Evolutionary conservation across 1,140 invertebrate species (phyloP), one percentile per base, ranked within the genome.

Genomic region (Drosophila jambulina): DNA sequence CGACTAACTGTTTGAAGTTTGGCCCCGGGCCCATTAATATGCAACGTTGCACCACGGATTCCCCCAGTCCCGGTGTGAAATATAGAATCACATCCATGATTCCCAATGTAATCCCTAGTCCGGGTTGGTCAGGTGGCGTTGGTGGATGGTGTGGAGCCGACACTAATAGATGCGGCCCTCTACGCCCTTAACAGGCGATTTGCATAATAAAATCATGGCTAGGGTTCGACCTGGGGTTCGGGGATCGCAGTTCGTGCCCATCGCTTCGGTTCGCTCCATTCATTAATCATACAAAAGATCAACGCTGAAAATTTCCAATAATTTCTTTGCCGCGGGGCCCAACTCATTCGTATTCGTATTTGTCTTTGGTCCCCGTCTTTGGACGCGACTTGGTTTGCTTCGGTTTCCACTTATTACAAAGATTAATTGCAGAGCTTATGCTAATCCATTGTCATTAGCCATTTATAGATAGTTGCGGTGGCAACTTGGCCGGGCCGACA

Each of bases 361-460:
- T 78, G 77, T 79, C 51, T 84, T 64, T 64, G 78, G 42, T 19
- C 67, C 40, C 34, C 25, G 49, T 42, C 32, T 65, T 19, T 19
- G 27, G 51, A 8, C 29, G 3, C 43, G 51, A 29, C 40, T 75
- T 56, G 53, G 45, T 54, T 58, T 70, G 84, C 60, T 74, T 87
- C 53, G 84, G 77, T 87, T 83, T 87, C 85, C 85, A 87, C 76
- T 87, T 87, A 80, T 88, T 80, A 87, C 84, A 78, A 87, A 87
- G 83, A 87, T 87, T 87, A 87, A 87, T 87, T 88, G 64, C 84
- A 82, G 61, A 82, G 84, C 77, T 87, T 87, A 87, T 80, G 85
- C 83, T 83, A 87, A 87, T 88, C 84, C 76, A 87, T 84, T 87
- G 83, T 80, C 83, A 88, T 87, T 87, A 87, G 77, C 83, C 80